phyloP scores from a whole-genome alignment of 2,888 invertebrate genomes.

The Luperina nickerlii region DNA sequence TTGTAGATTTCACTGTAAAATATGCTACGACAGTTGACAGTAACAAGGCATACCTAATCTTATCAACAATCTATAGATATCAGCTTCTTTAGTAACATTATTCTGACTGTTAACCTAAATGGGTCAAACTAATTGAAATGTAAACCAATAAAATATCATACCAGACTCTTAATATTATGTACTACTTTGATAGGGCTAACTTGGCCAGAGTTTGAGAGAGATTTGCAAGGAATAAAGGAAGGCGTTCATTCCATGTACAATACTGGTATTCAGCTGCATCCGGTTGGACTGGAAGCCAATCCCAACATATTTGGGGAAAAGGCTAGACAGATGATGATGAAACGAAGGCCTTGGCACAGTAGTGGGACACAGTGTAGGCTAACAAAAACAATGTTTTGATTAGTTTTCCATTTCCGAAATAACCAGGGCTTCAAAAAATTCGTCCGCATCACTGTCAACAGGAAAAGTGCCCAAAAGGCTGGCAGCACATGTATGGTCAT shows the following conservation, averaged over 20 bases:
- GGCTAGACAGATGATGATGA: too few relatives aligned
- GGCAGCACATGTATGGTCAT: neutral
- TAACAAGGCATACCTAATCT: slow-evolving; percentile 2
- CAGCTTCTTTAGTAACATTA: slow-evolving; percentile 26
- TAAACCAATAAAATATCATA: neutral
- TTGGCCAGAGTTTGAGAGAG: neutral
- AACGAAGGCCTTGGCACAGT: too few relatives aligned
- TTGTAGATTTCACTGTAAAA: slow-evolving; percentile 8
- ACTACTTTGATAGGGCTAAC: neutral
- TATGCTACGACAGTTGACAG: neutral
- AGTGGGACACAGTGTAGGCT: too few relatives aligned
- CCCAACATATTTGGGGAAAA: too few relatives aligned
- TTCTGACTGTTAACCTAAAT: slow-evolving; percentile 5
- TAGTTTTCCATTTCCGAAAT: neutral
- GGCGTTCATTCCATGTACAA: too few relatives aligned
- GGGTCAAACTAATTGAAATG: slow-evolving; percentile 5
- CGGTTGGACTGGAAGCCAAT: too few relatives aligned
- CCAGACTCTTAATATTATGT: neutral
- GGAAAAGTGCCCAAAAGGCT: neutral
- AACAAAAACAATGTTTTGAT: neutral
- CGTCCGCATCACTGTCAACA: neutral
- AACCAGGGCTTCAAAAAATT: neutral
- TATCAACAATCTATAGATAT: slow-evolving; percentile 26
- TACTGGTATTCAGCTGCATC: too few relatives aligned
- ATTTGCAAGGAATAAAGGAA: neutral